Evolutionary conservation across 2,888 invertebrate genomes (phyloP).

Genomic region (Calliopum simillimum): DNA sequence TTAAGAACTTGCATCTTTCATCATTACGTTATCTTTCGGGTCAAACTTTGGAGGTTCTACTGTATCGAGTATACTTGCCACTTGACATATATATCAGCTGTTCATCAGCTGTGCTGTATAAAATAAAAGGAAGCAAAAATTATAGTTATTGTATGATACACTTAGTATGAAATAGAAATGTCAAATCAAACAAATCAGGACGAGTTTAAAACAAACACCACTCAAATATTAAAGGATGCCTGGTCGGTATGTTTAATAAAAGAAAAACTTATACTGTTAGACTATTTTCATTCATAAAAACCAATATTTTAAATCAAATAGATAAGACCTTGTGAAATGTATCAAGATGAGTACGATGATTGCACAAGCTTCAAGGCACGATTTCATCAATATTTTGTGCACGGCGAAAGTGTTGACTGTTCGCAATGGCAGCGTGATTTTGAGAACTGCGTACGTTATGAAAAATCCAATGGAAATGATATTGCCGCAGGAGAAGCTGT

Average conservation of each 20-base stretch:
- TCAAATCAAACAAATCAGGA: not conserved
- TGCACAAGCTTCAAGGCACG: conserved; percentile 80
- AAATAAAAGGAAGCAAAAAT: no score
- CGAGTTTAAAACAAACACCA: not conserved
- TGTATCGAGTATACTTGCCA: no score
- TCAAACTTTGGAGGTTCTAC: no score
- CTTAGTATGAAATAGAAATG: not conserved
- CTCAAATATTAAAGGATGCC: conserved; percentile 1
- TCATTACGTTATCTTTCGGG: no score
- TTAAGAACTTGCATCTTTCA: no score
- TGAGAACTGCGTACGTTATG: conserved; percentile 79
- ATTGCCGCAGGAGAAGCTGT: conserved; percentile 74
- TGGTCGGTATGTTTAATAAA: conserved; percentile 23
- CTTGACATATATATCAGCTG: no score
- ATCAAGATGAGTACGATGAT: conserved; percentile 84
- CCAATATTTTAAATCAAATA: not conserved
- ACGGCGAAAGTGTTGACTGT: conserved; percentile 80
- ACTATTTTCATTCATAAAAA: not conserved
- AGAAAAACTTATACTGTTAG: no score
- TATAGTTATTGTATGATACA: no score
- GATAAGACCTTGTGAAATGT: conserved; percentile 72
- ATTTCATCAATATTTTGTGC: conserved; percentile 88
- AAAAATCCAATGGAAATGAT: conserved; percentile 70
- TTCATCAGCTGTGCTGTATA: no score
- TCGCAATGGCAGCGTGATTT: conserved; percentile 83